Evolutionary conservation across 30 jellyfish, hydroid and myxozoan genomes (phyloP), one percentile per base, ranked within the genome.

Genomic region (Sanderia malayensis): DNA sequence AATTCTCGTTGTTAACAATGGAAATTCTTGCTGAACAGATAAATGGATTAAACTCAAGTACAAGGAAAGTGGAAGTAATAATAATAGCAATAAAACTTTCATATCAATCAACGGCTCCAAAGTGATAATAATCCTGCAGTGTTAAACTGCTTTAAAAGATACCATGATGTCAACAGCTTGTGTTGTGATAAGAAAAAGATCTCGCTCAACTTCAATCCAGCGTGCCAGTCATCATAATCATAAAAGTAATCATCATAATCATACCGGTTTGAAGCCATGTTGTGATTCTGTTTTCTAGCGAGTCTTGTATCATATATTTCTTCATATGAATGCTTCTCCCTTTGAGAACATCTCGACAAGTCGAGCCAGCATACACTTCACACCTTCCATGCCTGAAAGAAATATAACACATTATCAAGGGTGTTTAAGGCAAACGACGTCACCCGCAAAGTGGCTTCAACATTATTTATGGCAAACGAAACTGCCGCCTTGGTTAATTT

Each of bases 261-360:
- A 17, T 78, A 78, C 89, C 89, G 28, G 89, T 64, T 52, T 66
- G 67, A 19, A 78, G 59, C 89, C 81, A 66, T 27, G 59, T 64
- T 31, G 21, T 46, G 10, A 67, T 78, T 41, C 75, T 78, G 44
- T 27, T 20, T 33, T 78, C 89, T 21, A 78, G 32, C 25, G 25
- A 30, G 29, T 21, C 44, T 34, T 78, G 89, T 23, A 20, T 78
- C 22, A 61, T 27, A 52, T 28, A 60, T 2, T 33, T 57, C 26
- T 78, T 64, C 2, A 78, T 19, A 60, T 31, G 45, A 32, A 78
- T 69, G 18, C 62, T 19, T 31, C 55, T 65, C 60, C 89, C 89
- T 31, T 46, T 20, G 31, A 78, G 74, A 21, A 62, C 64, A 13
- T 64, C 75, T 32, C 32, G 52, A 64, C 89, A 78, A n/a, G 76